phyloP scores from a whole-genome alignment of 1,140 invertebrate species.

The Micrasema minimum region DNA sequence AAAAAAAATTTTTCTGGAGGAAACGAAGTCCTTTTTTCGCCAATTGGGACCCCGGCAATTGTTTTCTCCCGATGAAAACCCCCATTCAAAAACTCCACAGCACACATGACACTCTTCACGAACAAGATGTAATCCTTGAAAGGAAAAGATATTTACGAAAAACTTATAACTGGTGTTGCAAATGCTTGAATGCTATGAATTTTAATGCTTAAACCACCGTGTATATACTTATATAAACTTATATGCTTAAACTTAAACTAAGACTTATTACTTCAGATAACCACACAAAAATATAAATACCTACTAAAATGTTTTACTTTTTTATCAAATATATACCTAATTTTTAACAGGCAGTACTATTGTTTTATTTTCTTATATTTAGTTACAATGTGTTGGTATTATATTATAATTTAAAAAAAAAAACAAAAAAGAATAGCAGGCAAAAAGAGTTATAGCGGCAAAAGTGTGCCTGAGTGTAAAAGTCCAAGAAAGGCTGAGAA shows the following conservation, averaged over 20 bases:
- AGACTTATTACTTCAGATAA: not conserved
- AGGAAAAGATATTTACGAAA: constrained; percentile 10
- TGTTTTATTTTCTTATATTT: no score
- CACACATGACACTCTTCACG: not conserved
- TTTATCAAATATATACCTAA: no score
- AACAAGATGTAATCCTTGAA: constrained; percentile 2
- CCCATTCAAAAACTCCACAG: not conserved
- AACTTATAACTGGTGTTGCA: not conserved
- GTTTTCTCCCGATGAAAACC: not conserved
- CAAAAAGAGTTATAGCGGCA: no score
- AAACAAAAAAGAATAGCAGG: no score
- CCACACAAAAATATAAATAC: not conserved
- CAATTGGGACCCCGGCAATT: not conserved
- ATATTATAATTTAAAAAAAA: no score
- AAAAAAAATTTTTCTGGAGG: not conserved
- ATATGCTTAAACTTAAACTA: not conserved
- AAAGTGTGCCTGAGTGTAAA: no score
- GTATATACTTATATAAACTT: not conserved
- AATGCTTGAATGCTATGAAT: not conserved
- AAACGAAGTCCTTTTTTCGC: constrained; percentile 1
- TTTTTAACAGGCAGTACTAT: no score
- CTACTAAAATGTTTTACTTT: not conserved
- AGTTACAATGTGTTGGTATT: no score
- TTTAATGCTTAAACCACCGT: not conserved
- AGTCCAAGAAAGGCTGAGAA: no score